These are phyloP conservation scores for Dasypus novemcinctus DNA, from an alignment of 2,113 vertebrate species.

Conservation along the genomic window DNA sequence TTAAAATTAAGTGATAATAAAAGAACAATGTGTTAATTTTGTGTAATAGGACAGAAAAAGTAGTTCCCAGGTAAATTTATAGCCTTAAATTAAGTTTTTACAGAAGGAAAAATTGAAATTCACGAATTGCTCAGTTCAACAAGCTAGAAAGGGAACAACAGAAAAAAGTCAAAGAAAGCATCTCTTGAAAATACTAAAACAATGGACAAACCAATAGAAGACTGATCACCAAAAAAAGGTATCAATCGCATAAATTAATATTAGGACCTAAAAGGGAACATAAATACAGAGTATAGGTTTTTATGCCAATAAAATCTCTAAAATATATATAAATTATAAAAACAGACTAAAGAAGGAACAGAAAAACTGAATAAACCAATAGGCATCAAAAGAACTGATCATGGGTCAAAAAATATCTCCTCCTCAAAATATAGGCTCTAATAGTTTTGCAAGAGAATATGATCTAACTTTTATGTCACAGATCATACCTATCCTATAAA, in stretches of 20 bases:
- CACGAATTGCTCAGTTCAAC: neutral
- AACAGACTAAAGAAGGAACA: neutral
- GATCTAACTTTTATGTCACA: neutral
- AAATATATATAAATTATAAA: neutral
- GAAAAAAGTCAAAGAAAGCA: neutral
- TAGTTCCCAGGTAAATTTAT: neutral
- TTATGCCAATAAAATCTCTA: neutral
- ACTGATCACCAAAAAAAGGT: no score
- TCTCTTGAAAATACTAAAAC: neutral
- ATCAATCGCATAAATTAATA: no score
- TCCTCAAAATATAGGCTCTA: neutral
- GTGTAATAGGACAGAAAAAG: neutral
- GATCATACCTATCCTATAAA: neutral
- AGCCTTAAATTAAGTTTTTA: neutral
- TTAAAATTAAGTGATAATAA: neutral
- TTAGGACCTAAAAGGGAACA: neutral
- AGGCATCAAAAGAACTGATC: neutral
- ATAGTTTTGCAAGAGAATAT: neutral
- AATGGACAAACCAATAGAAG: neutral
- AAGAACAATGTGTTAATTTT: neutral
- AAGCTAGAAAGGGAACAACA: neutral
- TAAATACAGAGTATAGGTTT: neutral
- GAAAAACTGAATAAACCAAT: slow-evolving; percentile 3
- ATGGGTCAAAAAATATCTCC: neutral
- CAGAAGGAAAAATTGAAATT: neutral